Conservation (phyloP, 1,140 invertebrate genomes). For the Agraylea sexmaculata region DNA sequence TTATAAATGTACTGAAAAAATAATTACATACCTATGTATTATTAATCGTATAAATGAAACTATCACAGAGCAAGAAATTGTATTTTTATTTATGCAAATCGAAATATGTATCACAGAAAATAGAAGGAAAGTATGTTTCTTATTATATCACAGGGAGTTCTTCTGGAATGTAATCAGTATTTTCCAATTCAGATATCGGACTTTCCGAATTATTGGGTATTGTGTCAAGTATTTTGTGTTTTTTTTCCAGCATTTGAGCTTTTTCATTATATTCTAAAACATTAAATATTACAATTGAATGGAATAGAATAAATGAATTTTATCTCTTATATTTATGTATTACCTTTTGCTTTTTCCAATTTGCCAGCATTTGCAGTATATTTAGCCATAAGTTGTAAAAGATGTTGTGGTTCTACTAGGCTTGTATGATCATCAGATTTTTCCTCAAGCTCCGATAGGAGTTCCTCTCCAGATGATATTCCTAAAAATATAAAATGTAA, state of each 20-base stretch:
- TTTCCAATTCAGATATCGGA: constrained; percentile 18
- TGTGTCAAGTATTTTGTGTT: constrained; percentile 7
- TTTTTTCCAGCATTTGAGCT: constrained; percentile 15
- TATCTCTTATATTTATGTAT: too few species aligned
- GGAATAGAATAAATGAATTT: constrained; percentile 1
- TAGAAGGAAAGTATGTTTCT: too few species aligned
- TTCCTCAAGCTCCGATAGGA: constrained; percentile 12
- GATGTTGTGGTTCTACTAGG: constrained; percentile 16
- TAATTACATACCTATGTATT: constrained; percentile 36
- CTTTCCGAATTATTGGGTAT: constrained; percentile 10
- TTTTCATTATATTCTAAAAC: constrained; percentile 16
- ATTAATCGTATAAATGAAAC: too few species aligned
- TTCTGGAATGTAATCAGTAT: constrained; percentile 17
- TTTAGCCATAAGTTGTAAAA: constrained; percentile 16
- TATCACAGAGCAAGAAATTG: too few species aligned
- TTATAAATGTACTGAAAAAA: constrained; percentile 83
- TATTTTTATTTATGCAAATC: too few species aligned
- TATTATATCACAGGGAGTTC: constrained; percentile 6
- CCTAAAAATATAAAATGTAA: constrained; percentile 8
- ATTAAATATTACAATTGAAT: constrained; percentile 2
- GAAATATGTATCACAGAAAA: too few species aligned
- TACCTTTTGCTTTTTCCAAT: constrained; percentile 13
- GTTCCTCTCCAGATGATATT: constrained; percentile 8
- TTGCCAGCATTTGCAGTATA: constrained; percentile 12
- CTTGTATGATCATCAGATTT: constrained; percentile 6